A percentile compares a stretch with the other conserved stretches of the same genome.
phyloP scores from a whole-genome alignment of 2,888 invertebrate genomes.

The Erynnis tages region DNA sequence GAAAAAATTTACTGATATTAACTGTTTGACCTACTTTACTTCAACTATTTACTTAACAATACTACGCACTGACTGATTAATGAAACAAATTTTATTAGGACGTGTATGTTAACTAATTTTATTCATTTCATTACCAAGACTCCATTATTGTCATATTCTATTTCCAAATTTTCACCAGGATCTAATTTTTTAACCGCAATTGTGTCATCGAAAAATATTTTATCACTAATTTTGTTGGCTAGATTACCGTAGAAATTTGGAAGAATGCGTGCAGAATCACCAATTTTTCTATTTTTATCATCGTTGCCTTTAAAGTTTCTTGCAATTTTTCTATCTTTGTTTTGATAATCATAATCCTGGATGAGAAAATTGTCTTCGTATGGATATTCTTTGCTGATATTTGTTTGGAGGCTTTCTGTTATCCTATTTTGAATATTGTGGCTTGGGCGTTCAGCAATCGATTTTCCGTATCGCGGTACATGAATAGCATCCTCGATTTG shows the following conservation, averaged over 20 bases:
- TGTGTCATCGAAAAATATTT: too few relatives aligned
- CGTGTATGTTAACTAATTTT: too few relatives aligned
- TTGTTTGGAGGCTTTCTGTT: slow-evolving; percentile 39
- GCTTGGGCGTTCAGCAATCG: slow-evolving; percentile 17
- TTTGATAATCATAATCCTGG: neutral
- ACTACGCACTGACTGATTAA: too few relatives aligned
- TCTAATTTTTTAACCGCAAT: too few relatives aligned
- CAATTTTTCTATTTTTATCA: neutral
- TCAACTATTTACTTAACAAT: too few relatives aligned
- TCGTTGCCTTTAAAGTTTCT: neutral
- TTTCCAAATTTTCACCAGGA: too few relatives aligned
- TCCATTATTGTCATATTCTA: neutral
- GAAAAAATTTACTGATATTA: too few relatives aligned
- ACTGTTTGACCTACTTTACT: too few relatives aligned
- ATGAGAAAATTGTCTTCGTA: neutral
- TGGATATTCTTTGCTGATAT: neutral
- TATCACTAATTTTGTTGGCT: too few relatives aligned
- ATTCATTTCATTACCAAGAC: neutral
- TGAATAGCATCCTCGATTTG: slow-evolving; percentile 47
- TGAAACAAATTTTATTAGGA: neutral
- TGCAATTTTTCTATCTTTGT: neutral
- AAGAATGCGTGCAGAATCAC: too few relatives aligned
- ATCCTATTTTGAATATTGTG: slow-evolving; percentile 35
- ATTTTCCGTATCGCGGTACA: slow-evolving; percentile 28
- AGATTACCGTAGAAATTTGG: too few relatives aligned